Evolutionary conservation across 1,140 invertebrate genomes (phyloP), one percentile per base, ranked within the genome.

Genomic region (Drosophila burlai): DNA sequence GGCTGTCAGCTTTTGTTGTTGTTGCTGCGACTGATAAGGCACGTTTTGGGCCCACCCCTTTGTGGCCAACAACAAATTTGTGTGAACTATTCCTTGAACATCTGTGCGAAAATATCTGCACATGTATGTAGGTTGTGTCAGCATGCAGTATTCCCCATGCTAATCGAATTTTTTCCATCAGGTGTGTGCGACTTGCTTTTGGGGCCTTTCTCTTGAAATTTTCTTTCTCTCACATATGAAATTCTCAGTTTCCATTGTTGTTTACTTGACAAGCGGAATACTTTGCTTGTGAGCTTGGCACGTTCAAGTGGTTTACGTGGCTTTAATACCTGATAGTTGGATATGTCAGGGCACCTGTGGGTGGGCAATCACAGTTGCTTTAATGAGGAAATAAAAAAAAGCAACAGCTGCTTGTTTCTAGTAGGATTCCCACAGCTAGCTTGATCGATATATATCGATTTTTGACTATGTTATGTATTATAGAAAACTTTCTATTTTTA

Each of bases 161-260:
- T 68, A 71, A 71, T 71, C 67, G 64, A 71, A 47, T 55, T 57
- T 69, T 55, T 55, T 47, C 43, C 31, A 47, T 69, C 64, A 68
- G 67, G 64, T 71, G 67, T 68, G 40, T 42, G 38, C 31, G 26
- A 24, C 26, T 43, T 24, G 57, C 26, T 63, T 38, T 38, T 68
- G 24, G 67, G 49, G 49, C n/a, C 16, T 40, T 52, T 34, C 38
- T 64, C 31, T 36, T 47, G 21, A 40, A 63, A 21, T 66, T 66
- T 66, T 66, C 29, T 46, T 46, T 46, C 38, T 59, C 16, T 26
- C 47, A 11, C 67, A 38, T 21, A 31, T 64, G 29, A 15, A 67
- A 40, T 46, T 68, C 49, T 31, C 49, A 55, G 52, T 69, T 69
- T 55, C 63, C 67, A 71, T 69, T 69, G 49, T 71, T 71, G 49